Evolutionary conservation across 2,113 vertebrate species (phyloP), one percentile per base, ranked within the genome.

Genomic region (Oenanthe melanoleuca): DNA sequence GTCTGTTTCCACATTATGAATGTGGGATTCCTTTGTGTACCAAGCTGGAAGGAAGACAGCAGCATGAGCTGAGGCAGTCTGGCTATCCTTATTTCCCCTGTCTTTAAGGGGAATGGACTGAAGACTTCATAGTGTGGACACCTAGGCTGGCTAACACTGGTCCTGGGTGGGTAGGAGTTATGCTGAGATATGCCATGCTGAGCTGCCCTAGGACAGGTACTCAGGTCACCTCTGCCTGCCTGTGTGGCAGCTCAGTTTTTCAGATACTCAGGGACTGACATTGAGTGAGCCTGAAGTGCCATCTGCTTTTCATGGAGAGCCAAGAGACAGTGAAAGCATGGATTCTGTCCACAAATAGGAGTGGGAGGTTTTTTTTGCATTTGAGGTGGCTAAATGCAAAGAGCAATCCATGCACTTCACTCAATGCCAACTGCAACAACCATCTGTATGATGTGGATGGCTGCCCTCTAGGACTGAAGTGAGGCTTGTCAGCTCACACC

Each of bases 21-120:
- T 45, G 24, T 0, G 0, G 55, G 24, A 59, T 45, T 42, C 1
- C 1, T 78, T 31, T 65, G 56, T 1, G 0, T 34, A 71, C 7
- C 11, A 65, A 40, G 44, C 50, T 53, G 42, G n/a, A 77, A 61
- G 31, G n/a, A 65, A 86, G 65, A 53, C 6, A 24, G 23, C 52
- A 74, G 24, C 21, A 34, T 1, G 4, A 82, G 44, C 22, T 45
- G 44, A 45, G 14, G 14, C 19, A 88, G 42, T 26, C 44, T 45
- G 34, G 17, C 15, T 84, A 7, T 9, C 25, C n/a, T 44, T 65
- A 3, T 3, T 65, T 50, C 57, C 20, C 15, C 26, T 9, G 25
- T 13, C 59, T 86, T 72, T 57, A 45, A 70, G 22, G 38, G 5
- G 55, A 86, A 44, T 0, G 0, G 8, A 53, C 37, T 67, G 60